Evolutionary conservation across 1,140 invertebrate species (phyloP).

Genomic region (Halictus rubicundus): DNA sequence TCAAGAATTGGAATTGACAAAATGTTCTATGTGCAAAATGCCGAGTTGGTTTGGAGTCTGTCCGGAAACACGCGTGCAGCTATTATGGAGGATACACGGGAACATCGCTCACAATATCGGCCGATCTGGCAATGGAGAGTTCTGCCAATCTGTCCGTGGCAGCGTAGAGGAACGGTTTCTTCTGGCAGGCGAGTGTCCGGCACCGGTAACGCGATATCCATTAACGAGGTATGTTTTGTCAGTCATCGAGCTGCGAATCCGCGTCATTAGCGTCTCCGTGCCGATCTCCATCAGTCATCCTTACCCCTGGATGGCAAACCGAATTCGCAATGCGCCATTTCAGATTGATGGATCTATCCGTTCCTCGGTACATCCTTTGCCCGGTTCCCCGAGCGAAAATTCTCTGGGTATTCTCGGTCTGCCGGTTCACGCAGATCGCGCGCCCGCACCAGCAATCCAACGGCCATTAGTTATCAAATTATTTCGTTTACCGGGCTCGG

Average conservation of each 20-base stretch:
- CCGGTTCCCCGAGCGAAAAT: conserved; percentile 45
- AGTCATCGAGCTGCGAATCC: conserved; percentile 54
- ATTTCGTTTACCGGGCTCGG: conserved; percentile 52
- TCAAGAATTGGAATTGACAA: too few relatives aligned
- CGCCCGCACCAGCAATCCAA: conserved; percentile 47
- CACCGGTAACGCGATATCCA: conserved; percentile 54
- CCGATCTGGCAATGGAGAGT: neutral
- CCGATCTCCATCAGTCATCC: conserved; percentile 66
- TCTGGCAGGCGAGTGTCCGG: conserved; percentile 27
- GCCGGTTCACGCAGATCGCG: neutral
- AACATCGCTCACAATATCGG: neutral
- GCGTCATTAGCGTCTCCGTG: conserved; percentile 62
- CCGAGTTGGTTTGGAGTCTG: too few relatives aligned
- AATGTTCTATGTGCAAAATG: too few relatives aligned
- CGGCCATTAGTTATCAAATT: conserved; percentile 65
- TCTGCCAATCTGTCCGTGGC: neutral
- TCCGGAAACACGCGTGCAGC: neutral
- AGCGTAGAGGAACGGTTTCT: conserved; percentile 15
- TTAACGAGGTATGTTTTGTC: conserved; percentile 64
- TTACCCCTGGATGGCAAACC: conserved; percentile 56
- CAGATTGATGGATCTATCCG: conserved; percentile 67
- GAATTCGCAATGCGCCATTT: conserved; percentile 54
- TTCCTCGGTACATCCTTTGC: conserved; percentile 57
- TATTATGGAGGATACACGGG: neutral
- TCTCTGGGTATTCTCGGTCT: conserved; percentile 22